Evolutionary conservation across 1,140 invertebrate genomes (phyloP).

Genomic region (Neuroterus valhalla): DNA sequence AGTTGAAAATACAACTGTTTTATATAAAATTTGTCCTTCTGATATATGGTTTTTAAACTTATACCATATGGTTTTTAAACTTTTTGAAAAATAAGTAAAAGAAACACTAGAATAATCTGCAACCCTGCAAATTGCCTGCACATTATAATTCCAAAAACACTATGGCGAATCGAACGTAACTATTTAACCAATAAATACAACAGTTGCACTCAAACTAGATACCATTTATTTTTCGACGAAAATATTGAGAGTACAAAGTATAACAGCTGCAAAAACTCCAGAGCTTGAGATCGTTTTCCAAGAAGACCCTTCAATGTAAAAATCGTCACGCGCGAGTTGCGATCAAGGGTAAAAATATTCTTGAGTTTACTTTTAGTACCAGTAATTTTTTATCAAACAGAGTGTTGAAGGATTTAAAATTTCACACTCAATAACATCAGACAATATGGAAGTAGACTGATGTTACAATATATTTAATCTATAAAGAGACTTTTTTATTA

Average conservation of each 20-base stretch:
- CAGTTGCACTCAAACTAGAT: background rate
- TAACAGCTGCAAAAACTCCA: constrained; percentile 9
- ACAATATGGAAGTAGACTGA: background rate
- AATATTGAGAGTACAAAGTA: background rate
- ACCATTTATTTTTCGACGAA: background rate
- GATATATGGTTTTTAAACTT: no score
- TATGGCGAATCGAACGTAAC: no score
- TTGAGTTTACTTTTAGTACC: background rate
- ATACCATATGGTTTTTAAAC: no score
- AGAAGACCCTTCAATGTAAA: background rate
- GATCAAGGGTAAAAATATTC: constrained; percentile 21
- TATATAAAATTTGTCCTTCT: no score
- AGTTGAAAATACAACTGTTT: no score
- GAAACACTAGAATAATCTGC: no score
- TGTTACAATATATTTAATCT: no score
- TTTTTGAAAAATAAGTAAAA: no score
- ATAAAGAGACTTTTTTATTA: no score
- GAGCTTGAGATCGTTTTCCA: background rate
- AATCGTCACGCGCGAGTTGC: background rate
- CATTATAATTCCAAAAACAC: no score
- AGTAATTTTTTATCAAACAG: background rate
- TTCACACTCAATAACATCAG: background rate
- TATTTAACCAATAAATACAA: background rate
- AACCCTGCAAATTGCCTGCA: no score
- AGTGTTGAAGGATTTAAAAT: constrained; percentile 1